Conservation (phyloP, 2,797 vertebrate species). For the Pteropus rufus region DNA sequence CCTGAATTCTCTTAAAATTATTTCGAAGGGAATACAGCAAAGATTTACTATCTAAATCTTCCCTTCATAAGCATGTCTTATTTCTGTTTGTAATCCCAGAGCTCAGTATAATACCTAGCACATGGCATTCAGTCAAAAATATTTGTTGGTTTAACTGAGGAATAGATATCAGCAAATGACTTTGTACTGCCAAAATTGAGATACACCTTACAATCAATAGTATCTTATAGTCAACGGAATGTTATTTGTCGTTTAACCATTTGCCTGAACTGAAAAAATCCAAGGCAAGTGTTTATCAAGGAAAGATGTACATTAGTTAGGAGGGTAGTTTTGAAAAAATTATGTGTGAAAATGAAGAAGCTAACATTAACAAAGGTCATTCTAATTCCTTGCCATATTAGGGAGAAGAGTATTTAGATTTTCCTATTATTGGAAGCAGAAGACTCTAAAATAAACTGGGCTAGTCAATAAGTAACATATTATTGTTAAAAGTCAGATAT, state of each 20-base stretch:
- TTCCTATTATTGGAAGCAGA: not conserved
- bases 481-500: not conserved
- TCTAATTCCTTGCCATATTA: not conserved
- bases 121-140: not conserved
- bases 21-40: not conserved
- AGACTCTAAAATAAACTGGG: not conserved
- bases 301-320: not conserved
- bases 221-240: not conserved
- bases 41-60: not conserved
- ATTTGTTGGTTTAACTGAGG: not conserved
- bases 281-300: not conserved
- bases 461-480: not conserved
- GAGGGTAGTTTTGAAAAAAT: not conserved
- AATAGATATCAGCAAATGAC: not conserved
- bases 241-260: not conserved
- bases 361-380: not conserved
- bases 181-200: not conserved
- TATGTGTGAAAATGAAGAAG: not conserved
- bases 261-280: not conserved
- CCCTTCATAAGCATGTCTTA: not conserved
- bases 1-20: not conserved
- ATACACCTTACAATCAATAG: not conserved
- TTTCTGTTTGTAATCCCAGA: not conserved
- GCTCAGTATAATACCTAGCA: not conserved
- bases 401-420: not conserved